These are phyloP conservation scores for Dicaeum eximium DNA, from an alignment of 2,113 vertebrate genomes.

Conservation along the genomic window DNA sequence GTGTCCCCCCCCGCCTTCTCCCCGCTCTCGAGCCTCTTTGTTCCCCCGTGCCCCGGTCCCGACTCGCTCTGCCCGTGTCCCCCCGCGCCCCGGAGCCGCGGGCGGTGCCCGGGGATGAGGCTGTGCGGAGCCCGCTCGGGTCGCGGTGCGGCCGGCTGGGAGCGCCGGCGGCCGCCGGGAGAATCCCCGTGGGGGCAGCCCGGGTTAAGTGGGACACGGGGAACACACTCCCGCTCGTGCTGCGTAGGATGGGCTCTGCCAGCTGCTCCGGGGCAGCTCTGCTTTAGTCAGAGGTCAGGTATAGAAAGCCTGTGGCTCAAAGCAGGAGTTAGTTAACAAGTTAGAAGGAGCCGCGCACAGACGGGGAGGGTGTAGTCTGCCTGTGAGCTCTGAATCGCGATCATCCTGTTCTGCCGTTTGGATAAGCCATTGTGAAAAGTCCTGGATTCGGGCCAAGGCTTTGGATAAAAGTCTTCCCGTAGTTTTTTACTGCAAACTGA, in stretches of 20 bases:
- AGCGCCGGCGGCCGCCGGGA: accelerated
- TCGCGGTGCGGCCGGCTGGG: background rate
- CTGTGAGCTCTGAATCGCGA: background rate
- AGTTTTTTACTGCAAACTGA: background rate
- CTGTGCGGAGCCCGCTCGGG: too few species aligned
- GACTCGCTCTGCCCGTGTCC: too few species aligned
- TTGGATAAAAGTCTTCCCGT: too few species aligned
- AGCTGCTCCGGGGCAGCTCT: background rate
- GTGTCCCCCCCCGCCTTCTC: too few species aligned
- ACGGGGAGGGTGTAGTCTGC: background rate
- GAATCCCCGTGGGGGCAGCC: background rate
- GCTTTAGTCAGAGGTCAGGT: background rate
- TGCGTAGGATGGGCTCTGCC: background rate
- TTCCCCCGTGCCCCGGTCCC: too few species aligned
- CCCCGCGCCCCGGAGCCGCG: too few species aligned
- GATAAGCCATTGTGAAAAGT: background rate
- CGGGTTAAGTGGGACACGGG: background rate
- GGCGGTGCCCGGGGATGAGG: too few species aligned
- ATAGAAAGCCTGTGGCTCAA: background rate
- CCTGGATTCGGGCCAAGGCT: background rate
- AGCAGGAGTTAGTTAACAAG: background rate
- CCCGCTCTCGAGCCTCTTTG: too few species aligned
- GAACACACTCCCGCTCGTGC: accelerated
- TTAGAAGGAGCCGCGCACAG: accelerated
- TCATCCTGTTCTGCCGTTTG: background rate